Percentiles rank a stretch among this genome's conserved stretches.
These are phyloP conservation scores for Pygoscelis adeliae DNA, from an alignment of 2,113 vertebrate species.

Conservation along the genomic window DNA sequence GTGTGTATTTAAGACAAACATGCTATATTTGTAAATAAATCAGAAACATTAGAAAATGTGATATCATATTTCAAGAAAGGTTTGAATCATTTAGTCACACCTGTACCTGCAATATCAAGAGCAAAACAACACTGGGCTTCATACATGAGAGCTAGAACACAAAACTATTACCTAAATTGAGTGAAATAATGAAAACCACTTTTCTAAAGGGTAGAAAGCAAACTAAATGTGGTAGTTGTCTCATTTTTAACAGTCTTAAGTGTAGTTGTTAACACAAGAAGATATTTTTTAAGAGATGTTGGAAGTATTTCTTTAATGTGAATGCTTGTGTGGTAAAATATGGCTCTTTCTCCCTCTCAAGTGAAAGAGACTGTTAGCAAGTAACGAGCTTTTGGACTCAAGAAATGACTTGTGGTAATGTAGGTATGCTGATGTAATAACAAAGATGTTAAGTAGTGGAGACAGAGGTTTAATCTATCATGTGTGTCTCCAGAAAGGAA, in stretches of 20 bases:
- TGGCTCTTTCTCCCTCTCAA: background rate
- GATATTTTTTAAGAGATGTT: background rate
- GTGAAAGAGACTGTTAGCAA: background rate
- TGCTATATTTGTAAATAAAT: background rate
- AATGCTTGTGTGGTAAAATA: background rate
- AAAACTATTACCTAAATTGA: background rate
- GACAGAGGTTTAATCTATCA: conserved; percentile 22
- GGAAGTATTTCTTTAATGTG: background rate
- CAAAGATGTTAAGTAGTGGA: conserved; percentile 10
- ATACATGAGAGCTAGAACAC: background rate
- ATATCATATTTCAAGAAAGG: background rate
- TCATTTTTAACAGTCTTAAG: background rate
- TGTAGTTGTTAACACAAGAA: background rate
- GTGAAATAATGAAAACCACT: background rate
- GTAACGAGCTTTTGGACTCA: background rate
- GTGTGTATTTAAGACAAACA: background rate
- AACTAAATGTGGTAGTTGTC: background rate
- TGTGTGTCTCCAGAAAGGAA: conserved; percentile 34
- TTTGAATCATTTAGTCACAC: background rate
- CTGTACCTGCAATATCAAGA: background rate
- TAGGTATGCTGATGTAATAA: background rate
- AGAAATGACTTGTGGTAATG: background rate
- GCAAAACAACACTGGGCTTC: background rate
- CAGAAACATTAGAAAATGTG: background rate
- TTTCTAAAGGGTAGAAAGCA: background rate